Evolutionary conservation across 2,888 invertebrate genomes (phyloP).

Genomic region (Agrochola circellaris): DNA sequence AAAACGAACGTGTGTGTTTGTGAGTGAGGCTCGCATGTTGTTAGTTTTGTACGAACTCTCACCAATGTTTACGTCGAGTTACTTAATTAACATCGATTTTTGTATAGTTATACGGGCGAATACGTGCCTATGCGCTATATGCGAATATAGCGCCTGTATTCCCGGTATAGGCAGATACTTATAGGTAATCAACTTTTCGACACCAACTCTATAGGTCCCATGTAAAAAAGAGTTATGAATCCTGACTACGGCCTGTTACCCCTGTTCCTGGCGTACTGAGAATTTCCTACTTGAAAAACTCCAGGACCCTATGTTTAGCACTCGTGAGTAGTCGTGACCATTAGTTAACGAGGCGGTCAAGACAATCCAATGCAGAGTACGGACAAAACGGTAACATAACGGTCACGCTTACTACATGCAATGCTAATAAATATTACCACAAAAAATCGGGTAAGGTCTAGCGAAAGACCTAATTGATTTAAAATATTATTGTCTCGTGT

Average conservation of each 20-base stretch:
- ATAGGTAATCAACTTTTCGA: background rate
- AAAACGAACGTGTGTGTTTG: conserved; percentile 4
- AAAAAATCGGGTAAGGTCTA: background rate
- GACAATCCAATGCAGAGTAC: background rate
- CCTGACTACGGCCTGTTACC: background rate
- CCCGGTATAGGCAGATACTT: background rate
- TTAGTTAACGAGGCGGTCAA: background rate
- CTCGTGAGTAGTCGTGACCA: background rate
- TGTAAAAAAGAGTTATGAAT: background rate
- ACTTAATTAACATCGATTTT: conserved; percentile 2
- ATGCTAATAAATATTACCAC: background rate
- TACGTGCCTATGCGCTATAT: no score
- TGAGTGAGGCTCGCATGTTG: background rate
- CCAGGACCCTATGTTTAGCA: background rate
- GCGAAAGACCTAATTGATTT: background rate
- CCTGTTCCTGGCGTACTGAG: no score
- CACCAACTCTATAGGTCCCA: background rate
- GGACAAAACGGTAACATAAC: background rate
- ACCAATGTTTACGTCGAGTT: background rate
- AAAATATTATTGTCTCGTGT: background rate
- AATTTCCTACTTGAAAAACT: background rate
- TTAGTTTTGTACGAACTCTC: background rate
- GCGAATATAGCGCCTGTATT: background rate
- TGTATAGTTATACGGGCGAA: no score
- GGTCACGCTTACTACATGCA: background rate